These are phyloP conservation scores for Leucophenga montana DNA, from an alignment of 2,888 invertebrate genomes.

Conservation along the genomic window DNA sequence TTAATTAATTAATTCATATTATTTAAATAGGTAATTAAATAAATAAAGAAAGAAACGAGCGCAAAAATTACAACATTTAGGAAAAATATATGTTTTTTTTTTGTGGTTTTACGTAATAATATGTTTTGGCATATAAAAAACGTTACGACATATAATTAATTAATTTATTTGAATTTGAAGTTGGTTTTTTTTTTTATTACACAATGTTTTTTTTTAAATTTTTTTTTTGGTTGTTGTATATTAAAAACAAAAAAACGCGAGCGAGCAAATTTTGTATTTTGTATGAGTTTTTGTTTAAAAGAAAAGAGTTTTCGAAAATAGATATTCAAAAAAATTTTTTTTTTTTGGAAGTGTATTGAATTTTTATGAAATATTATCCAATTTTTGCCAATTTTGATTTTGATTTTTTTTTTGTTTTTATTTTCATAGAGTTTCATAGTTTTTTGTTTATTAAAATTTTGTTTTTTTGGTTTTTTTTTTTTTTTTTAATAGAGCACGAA, in stretches of 20 bases:
- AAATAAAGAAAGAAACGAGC: constrained; percentile 53
- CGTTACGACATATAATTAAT: constrained; percentile 27
- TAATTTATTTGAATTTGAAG: constrained; percentile 11
- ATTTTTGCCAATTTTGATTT: constrained; percentile 65
- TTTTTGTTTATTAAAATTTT: constrained; percentile 52
- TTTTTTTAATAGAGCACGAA: constrained; percentile 63
- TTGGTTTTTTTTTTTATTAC: constrained; percentile 27
- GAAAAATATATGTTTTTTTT: constrained; percentile 45
- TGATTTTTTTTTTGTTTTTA: constrained; percentile 32
- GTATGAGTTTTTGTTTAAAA: constrained; percentile 16
- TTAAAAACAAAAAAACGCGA: constrained; percentile 37
- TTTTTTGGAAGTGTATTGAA: constrained; percentile 45
- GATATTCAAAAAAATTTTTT: constrained; percentile 41
- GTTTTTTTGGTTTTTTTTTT: constrained; percentile 46
- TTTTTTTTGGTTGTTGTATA: constrained; percentile 36
- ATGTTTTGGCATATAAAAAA: constrained; percentile 43
- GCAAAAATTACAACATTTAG: constrained; percentile 67
- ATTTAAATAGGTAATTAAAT: constrained; percentile 25
- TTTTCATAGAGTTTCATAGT: constrained; percentile 33
- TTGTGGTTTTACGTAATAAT: constrained; percentile 40
- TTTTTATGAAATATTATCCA: constrained; percentile 48
- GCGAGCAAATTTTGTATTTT: constrained; percentile 37
- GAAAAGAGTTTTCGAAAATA: constrained; percentile 35
- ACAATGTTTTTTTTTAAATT: constrained; percentile 24
- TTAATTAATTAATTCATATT: constrained; percentile 43